phyloP scores from a whole-genome alignment of 2,797 vertebrate genomes.

The Enteromius paludinosus region DNA sequence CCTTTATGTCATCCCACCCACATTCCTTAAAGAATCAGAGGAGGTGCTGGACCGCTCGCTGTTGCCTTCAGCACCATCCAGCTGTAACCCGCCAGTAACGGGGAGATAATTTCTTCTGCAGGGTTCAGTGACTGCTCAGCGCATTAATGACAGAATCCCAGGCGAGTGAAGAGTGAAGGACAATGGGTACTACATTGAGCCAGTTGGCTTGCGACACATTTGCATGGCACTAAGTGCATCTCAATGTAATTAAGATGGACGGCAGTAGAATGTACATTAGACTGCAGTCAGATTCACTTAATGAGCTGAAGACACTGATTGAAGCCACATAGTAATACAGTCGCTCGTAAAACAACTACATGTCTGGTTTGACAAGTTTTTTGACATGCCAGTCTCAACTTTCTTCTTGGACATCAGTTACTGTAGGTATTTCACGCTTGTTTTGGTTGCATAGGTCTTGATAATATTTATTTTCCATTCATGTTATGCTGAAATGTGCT shows the following conservation, averaged over 20 bases:
- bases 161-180: slow-evolving; percentile 54
- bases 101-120: slow-evolving; percentile 60
- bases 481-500: background rate
- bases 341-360: background rate
- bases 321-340: background rate
- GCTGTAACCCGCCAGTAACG: slow-evolving; percentile 10
- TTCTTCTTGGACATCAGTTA: background rate
- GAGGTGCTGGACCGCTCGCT: slow-evolving; percentile 24
- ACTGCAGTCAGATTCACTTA: slow-evolving; percentile 32
- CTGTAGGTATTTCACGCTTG: background rate
- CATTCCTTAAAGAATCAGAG: background rate
- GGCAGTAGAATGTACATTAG: slow-evolving; percentile 29
- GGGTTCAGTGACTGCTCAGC: slow-evolving; percentile 40
- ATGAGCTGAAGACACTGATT: background rate
- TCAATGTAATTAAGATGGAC: slow-evolving; percentile 56
- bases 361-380: slow-evolving; percentile 6
- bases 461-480: background rate
- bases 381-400: background rate
- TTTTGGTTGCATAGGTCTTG: background rate
- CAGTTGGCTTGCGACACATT: slow-evolving; percentile 36
- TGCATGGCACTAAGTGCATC: slow-evolving; percentile 53
- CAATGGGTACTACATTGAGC: slow-evolving; percentile 47
- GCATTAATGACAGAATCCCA: slow-evolving; percentile 45
- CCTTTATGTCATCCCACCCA: background rate
- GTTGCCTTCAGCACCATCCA: slow-evolving; percentile 28